These are phyloP conservation scores for Atrina japonica DNA, from an alignment of 2,888 invertebrate species.

Conservation along the genomic window DNA sequence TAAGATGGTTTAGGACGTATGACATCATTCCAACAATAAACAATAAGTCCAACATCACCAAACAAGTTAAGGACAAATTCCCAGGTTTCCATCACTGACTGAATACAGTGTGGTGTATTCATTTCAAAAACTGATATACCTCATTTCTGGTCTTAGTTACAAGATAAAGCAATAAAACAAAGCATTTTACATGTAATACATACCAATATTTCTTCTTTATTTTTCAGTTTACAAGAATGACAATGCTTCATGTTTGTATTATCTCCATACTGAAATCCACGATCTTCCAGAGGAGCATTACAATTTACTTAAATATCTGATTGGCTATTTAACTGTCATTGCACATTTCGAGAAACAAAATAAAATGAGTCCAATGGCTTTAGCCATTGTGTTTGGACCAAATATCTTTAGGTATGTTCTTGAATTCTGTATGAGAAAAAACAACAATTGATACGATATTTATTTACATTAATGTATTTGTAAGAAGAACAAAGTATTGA, in stretches of 20 bases:
- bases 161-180: too few relatives aligned
- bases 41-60: too few relatives aligned
- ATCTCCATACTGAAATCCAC: conserved; percentile 70
- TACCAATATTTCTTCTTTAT: too few relatives aligned
- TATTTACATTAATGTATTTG: background rate
- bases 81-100: too few relatives aligned
- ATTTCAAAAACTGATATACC: too few relatives aligned
- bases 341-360: conserved; percentile 77
- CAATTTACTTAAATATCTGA: conserved; percentile 80
- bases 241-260: conserved; percentile 53
- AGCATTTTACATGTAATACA: too few relatives aligned
- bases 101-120: too few relatives aligned
- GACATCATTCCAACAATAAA: too few relatives aligned
- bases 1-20: too few relatives aligned
- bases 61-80: too few relatives aligned
- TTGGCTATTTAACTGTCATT: conserved; percentile 81
- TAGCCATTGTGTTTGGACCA: conserved; percentile 82
- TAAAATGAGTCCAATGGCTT: conserved; percentile 80
- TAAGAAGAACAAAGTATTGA: background rate
- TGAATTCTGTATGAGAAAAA: background rate
- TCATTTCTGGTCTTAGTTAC: too few relatives aligned
- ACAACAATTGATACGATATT: background rate
- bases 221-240: conserved; percentile 56
- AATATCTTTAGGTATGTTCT: conserved; percentile 80
- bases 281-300: conserved; percentile 81